Conservation (phyloP, 2,113 vertebrate genomes). For the Pangasianodon gigas region DNA sequence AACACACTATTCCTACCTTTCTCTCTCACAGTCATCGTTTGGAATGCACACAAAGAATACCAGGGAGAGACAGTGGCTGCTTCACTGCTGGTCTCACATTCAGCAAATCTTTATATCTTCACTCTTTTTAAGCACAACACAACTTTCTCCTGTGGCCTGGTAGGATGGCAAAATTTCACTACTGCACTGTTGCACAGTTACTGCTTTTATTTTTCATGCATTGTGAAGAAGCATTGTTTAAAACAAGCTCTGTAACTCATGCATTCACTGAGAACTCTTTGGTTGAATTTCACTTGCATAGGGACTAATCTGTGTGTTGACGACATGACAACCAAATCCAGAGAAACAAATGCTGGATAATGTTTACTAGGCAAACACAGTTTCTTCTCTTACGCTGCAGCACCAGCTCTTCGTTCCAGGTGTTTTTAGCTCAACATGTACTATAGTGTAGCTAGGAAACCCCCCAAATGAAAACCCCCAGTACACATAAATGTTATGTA, state of each 20-base stretch:
- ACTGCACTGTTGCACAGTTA: background rate
- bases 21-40: background rate
- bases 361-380: background rate
- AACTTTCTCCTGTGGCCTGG: background rate
- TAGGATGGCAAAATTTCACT: background rate
- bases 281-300: slow-evolving; percentile 36
- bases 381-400: background rate
- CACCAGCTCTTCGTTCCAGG: background rate
- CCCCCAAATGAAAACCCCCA: background rate
- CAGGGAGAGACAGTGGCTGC: background rate
- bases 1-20: background rate
- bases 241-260: slow-evolving; percentile 12
- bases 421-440: background rate
- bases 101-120: background rate
- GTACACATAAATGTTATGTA: background rate
- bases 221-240: background rate
- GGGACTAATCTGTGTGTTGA: slow-evolving; percentile 49
- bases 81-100: background rate
- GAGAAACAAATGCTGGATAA: slow-evolving; percentile 26
- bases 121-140: background rate
- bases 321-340: background rate
- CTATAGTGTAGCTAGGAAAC: background rate
- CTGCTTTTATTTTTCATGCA: background rate
- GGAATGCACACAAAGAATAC: background rate
- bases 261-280: slow-evolving; percentile 42